phyloP scores from a whole-genome alignment of 2,888 invertebrate species.

The Idaea dimidiata region DNA sequence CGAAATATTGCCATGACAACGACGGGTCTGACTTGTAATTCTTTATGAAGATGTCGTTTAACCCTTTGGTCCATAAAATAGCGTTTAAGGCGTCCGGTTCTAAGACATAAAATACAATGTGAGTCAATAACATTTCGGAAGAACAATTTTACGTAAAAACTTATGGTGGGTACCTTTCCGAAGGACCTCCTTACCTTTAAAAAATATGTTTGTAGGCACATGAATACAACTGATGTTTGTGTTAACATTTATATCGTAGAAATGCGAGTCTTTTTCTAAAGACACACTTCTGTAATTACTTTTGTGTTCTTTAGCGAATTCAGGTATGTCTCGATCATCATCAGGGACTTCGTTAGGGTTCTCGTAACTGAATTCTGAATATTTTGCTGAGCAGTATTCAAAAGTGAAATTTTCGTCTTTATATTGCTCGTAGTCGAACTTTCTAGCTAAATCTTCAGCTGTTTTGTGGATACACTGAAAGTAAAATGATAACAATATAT shows the following conservation, averaged over 20 bases:
- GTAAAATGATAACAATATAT: background rate
- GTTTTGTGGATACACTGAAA: constrained; percentile 87
- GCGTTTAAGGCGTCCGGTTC: constrained; percentile 60
- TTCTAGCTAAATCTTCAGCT: constrained; percentile 85
- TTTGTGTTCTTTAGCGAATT: constrained; percentile 56
- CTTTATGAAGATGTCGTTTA: constrained; percentile 90
- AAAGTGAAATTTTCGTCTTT: constrained; percentile 68
- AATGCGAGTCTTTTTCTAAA: constrained; percentile 88
- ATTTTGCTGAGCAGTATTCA: constrained; percentile 91
- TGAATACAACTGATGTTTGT: constrained; percentile 92
- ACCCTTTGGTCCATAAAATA: constrained; percentile 93
- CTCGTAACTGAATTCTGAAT: constrained; percentile 77
- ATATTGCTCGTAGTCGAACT: constrained; percentile 68
- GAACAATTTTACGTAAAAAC: background rate
- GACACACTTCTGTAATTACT: constrained; percentile 77
- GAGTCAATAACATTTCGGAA: background rate
- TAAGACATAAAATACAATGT: constrained; percentile 41
- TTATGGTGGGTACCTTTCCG: no score
- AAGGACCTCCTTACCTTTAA: constrained; percentile 86
- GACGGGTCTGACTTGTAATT: constrained; percentile 95
- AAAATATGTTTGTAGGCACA: constrained; percentile 96
- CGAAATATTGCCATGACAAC: constrained; percentile 98
- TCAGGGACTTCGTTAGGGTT: constrained; percentile 26
- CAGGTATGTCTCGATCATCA: constrained; percentile 35
- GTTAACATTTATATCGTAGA: constrained; percentile 91